Evolutionary conservation across 2,113 vertebrate species (phyloP).

Genomic region (Prinia subflava): DNA sequence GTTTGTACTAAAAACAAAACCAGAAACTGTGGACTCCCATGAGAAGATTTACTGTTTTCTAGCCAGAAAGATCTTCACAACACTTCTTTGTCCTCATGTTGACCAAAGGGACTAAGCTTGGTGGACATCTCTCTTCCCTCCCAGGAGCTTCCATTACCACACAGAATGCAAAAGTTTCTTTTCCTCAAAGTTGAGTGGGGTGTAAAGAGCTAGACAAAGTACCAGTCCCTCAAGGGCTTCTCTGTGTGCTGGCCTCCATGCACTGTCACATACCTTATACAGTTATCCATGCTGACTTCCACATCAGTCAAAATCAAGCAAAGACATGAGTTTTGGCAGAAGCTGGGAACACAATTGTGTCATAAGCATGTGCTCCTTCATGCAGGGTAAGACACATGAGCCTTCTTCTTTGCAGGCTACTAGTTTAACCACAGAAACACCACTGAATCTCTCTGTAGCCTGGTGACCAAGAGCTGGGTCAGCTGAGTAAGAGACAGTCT

Average conservation of each 20-base stretch:
- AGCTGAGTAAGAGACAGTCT: not conserved
- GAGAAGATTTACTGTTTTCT: constrained; percentile 37
- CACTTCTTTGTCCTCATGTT: not conserved
- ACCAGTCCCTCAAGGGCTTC: not conserved
- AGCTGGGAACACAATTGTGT: not conserved
- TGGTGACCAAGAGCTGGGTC: not conserved
- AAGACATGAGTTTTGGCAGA: not conserved
- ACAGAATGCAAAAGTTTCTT: not conserved
- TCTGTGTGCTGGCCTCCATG: not conserved
- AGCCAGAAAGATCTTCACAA: constrained; percentile 22
- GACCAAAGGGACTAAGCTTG: not conserved
- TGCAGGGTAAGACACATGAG: fast-evolving
- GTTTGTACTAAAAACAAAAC: constrained; percentile 44
- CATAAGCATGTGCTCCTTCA: not conserved
- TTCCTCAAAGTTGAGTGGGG: not conserved
- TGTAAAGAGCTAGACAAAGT: not conserved
- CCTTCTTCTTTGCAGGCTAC: not conserved
- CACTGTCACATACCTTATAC: fast-evolving
- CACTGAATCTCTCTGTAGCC: not conserved
- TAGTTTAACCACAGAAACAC: not conserved
- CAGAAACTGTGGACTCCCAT: not conserved
- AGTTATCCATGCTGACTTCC: not conserved
- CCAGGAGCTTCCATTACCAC: not conserved
- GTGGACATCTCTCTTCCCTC: not conserved
- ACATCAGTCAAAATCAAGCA: not conserved